phyloP scores from a whole-genome alignment of 2,113 vertebrate species.

The Tapirus terrestris region DNA sequence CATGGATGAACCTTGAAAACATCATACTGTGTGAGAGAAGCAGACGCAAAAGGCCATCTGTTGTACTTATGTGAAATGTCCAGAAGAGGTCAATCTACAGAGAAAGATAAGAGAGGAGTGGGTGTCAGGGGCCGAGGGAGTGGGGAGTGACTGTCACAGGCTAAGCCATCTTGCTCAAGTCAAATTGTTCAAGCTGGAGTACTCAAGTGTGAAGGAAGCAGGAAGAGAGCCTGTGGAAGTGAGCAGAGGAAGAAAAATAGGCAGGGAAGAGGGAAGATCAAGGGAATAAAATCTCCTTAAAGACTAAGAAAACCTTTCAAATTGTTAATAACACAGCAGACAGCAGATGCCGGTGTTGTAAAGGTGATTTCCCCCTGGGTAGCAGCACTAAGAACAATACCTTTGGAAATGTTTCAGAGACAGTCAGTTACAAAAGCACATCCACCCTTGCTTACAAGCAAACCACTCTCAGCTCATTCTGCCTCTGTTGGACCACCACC shows the following conservation, averaged over 20 bases:
- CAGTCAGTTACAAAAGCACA: neutral
- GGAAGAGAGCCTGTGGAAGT: neutral
- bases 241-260: neutral
- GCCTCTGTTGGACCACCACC: neutral
- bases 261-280: neutral
- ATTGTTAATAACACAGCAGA: neutral
- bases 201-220: neutral
- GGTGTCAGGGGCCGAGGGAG: neutral
- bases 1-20: neutral
- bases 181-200: too few relatives aligned
- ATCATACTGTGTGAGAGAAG: neutral
- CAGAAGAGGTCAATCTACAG: neutral
- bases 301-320: neutral
- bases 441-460: neutral
- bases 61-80: neutral
- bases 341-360: neutral
- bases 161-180: neutral
- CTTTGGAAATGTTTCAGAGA: neutral
- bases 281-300: neutral
- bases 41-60: neutral
- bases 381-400: neutral
- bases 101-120: neutral
- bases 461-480: neutral
- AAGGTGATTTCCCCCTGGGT: neutral
- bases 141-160: too few relatives aligned